These are phyloP conservation scores for Chironomus tentans DNA, from an alignment of 2,888 invertebrate genomes.

Conservation along the genomic window DNA sequence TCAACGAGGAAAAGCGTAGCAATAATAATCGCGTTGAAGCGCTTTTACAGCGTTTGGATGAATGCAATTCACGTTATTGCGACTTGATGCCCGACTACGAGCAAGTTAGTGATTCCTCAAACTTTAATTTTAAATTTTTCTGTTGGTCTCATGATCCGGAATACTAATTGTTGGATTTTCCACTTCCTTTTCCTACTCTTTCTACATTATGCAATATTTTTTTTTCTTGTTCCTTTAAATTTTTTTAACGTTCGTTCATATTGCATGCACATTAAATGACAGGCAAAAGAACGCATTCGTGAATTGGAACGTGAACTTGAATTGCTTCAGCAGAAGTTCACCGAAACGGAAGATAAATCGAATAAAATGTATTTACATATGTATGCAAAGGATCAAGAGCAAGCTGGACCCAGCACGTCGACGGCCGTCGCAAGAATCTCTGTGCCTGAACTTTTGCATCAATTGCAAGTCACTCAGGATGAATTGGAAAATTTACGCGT, in stretches of 20 bases:
- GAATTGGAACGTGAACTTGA: conserved; percentile 64
- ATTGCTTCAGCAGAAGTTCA: conserved; percentile 56
- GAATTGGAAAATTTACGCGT: conserved; percentile 84
- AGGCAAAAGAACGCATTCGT: conserved; percentile 58
- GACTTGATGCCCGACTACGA: conserved; percentile 66
- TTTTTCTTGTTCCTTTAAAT: background rate
- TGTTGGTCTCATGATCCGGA: conserved; percentile 1
- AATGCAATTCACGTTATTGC: conserved; percentile 68
- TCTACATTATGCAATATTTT: background rate
- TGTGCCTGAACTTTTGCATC: conserved; percentile 71
- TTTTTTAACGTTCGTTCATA: background rate
- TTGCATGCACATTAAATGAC: conserved; percentile 26
- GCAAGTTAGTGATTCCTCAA: conserved; percentile 35
- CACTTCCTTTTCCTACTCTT: background rate
- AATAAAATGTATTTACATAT: conserved; percentile 71
- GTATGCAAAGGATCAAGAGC: conserved; percentile 70
- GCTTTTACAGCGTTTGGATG: conserved; percentile 59
- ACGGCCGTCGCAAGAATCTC: conserved; percentile 58
- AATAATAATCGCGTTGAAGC: conserved; percentile 74
- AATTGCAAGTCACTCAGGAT: conserved; percentile 73
- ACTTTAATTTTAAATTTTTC: conserved; percentile 24
- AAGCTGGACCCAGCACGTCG: conserved; percentile 60
- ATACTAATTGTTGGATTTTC: background rate
- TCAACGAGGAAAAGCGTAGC: conserved; percentile 65
- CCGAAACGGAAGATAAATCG: conserved; percentile 63